phyloP scores from a whole-genome alignment of 2,113 vertebrate genomes.

The Rhinichthys klamathensis region DNA sequence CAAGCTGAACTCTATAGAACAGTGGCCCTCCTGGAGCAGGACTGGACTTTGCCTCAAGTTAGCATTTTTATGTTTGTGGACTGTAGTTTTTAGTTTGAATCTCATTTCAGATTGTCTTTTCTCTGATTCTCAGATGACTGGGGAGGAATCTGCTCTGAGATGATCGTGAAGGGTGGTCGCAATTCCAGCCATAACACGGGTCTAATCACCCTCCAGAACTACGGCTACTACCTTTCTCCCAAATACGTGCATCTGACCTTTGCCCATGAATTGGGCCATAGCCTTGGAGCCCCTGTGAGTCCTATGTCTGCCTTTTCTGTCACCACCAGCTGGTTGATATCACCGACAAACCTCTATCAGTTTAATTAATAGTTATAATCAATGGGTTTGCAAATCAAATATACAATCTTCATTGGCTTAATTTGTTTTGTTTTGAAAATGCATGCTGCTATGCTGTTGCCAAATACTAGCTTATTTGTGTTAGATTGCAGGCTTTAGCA shows the following conservation, averaged over 20 bases:
- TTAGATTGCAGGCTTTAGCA: not conserved
- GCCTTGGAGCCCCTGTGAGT: slow-evolving; percentile 81
- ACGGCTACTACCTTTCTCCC: slow-evolving; percentile 73
- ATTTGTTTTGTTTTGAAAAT: not conserved
- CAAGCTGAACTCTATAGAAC: too few relatives aligned
- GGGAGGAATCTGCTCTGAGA: slow-evolving; percentile 80
- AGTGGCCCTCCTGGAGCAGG: too few relatives aligned
- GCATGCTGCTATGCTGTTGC: not conserved
- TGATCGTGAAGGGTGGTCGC: slow-evolving; percentile 32
- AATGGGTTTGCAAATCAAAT: not conserved
- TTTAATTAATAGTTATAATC: not conserved
- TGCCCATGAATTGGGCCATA: slow-evolving; percentile 84
- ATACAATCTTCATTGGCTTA: not conserved
- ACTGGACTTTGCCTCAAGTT: not conserved
- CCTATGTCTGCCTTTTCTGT: not conserved
- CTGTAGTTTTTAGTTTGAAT: not conserved
- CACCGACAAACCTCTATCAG: not conserved
- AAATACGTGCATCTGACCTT: slow-evolving; percentile 77
- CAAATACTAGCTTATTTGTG: not conserved
- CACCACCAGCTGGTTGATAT: slow-evolving; percentile 9
- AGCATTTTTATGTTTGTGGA: not conserved
- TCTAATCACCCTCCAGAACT: slow-evolving; percentile 81
- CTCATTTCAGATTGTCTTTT: not conserved
- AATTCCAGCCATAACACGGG: slow-evolving; percentile 76
- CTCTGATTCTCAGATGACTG: slow-evolving; percentile 69